Evolutionary conservation across 1,140 invertebrate genomes (phyloP).

Genomic region (Lycorma delicatula): DNA sequence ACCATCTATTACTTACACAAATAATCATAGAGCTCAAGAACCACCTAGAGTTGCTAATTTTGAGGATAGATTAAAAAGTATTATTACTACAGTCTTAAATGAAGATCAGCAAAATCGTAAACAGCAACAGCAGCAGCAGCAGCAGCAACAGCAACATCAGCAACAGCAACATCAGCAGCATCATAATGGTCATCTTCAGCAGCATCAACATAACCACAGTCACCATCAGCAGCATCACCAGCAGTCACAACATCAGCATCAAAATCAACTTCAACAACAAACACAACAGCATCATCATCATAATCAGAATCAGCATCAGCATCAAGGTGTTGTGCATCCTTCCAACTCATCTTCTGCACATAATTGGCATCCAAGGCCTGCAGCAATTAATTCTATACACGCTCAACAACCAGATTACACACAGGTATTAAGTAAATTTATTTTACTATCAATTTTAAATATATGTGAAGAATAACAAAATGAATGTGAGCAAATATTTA

Average conservation of each 20-base stretch:
- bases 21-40: conserved; percentile 49
- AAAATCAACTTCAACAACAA: conserved; percentile 18
- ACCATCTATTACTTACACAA: too few relatives aligned
- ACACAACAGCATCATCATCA: conserved; percentile 29
- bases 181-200: neutral
- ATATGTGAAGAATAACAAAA: too few relatives aligned
- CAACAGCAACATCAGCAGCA: conserved; percentile 24
- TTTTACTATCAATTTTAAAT: too few relatives aligned
- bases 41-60: conserved; percentile 78
- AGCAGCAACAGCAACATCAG: conserved; percentile 27
- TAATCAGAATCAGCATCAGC: too few relatives aligned
- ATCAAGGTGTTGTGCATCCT: too few relatives aligned
- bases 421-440: conserved; percentile 35
- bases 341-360: neutral
- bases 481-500: too few relatives aligned
- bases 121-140: conserved; percentile 36
- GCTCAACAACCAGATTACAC: conserved; percentile 45
- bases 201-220: neutral
- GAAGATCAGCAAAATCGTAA: conserved; percentile 61
- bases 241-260: conserved; percentile 18
- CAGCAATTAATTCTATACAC: neutral
- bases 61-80: conserved; percentile 84
- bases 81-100: conserved; percentile 82
- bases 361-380: neutral
- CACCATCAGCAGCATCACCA: conserved; percentile 22